These are phyloP conservation scores for Maniola hyperantus DNA, from an alignment of 2,888 invertebrate genomes.

Conservation along the genomic window DNA sequence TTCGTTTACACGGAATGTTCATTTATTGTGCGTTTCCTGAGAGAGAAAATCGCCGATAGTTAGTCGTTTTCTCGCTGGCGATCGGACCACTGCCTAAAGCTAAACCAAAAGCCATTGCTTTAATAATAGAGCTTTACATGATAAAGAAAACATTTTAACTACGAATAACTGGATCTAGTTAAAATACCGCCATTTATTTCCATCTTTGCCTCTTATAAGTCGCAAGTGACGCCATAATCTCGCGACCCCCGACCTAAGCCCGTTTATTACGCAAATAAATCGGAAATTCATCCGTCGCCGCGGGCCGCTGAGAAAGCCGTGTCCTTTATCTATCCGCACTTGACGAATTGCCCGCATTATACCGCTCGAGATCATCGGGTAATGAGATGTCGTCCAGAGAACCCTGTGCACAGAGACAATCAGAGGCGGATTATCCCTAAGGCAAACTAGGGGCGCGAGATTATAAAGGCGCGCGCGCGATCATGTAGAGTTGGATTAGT, in stretches of 20 bases:
- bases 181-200: not conserved
- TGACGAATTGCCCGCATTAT: slow-evolving; percentile 72
- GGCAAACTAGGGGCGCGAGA: no score
- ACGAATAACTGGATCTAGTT: not conserved
- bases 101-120: no score
- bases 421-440: no score
- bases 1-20: no score
- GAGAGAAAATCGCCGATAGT: no score
- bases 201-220: slow-evolving; percentile 1
- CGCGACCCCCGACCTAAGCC: slow-evolving; percentile 31
- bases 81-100: no score
- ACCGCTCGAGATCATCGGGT: slow-evolving; percentile 62
- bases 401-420: slow-evolving; percentile 26
- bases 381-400: slow-evolving; percentile 57
- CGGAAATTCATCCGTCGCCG: slow-evolving; percentile 30
- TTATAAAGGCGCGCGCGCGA: no score
- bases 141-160: no score
- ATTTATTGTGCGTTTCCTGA: no score
- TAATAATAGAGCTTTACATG: no score
- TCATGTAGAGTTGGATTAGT: no score
- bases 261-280: slow-evolving; percentile 31
- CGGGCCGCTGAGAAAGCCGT: slow-evolving; percentile 64
- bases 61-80: no score
- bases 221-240: slow-evolving; percentile 17
- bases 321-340: slow-evolving; percentile 65